These are phyloP conservation scores for Ypsolopha scabrella DNA, from an alignment of 2,888 invertebrate genomes.

Conservation along the genomic window DNA sequence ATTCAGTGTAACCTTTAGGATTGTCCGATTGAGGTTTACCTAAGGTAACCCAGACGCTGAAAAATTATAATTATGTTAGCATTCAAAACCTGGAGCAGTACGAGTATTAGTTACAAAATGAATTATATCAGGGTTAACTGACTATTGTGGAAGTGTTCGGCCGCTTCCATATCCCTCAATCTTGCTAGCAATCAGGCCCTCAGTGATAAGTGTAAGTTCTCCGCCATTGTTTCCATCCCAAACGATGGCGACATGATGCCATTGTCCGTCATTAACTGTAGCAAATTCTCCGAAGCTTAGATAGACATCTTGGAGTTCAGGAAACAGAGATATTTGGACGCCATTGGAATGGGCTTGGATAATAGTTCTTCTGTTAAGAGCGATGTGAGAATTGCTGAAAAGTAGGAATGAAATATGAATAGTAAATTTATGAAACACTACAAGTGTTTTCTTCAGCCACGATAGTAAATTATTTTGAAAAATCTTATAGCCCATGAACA, in stretches of 20 bases:
- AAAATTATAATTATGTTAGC: conserved; percentile 19
- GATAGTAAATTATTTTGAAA: too few relatives aligned
- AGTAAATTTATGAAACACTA: too few relatives aligned
- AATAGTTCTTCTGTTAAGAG: conserved; percentile 81
- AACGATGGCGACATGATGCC: conserved; percentile 96
- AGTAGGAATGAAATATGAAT: too few relatives aligned
- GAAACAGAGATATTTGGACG: conserved; percentile 91
- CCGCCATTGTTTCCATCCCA: conserved; percentile 93
- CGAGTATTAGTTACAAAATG: not conserved
- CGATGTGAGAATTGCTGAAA: conserved; percentile 81
- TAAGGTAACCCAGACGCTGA: conserved; percentile 90
- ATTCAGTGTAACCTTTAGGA: conserved; percentile 85
- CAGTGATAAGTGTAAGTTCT: conserved; percentile 91
- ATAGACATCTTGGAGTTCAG: conserved; percentile 89
- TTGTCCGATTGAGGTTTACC: conserved; percentile 89
- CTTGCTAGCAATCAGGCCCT: conserved; percentile 94
- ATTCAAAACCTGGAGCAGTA: not conserved
- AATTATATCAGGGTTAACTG: conserved; percentile 36
- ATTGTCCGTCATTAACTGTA: conserved; percentile 94
- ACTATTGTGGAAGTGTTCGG: conserved; percentile 85
- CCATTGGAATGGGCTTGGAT: conserved; percentile 94
- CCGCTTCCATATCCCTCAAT: conserved; percentile 90
- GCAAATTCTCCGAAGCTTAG: conserved; percentile 92
- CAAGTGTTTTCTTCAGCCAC: too few relatives aligned
- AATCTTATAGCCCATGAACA: not conserved